Percentiles rank a stretch among this genome's conserved stretches.
Conservation (phyloP, 2,797 vertebrate genomes). For the Amazona finschi region DNA sequence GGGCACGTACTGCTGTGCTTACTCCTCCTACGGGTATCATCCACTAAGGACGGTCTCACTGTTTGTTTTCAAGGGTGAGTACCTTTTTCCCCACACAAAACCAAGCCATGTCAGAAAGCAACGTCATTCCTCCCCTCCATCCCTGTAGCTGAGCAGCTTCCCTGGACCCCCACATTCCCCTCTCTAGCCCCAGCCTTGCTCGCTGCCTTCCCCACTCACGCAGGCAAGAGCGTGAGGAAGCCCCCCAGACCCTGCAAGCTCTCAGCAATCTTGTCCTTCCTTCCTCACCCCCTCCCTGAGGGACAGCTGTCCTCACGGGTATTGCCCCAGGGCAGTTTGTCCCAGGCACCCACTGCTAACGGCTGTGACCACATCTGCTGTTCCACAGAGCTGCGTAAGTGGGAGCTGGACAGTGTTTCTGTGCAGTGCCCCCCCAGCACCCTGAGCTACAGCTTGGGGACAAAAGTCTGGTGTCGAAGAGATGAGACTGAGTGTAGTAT, state of each 20-base stretch:
- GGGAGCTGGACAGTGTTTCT: not conserved
- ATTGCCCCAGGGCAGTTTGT: not conserved
- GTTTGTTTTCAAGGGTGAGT: conserved; percentile 34
- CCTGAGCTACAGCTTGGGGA: accelerated
- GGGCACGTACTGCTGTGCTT: not conserved
- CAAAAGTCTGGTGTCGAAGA: not conserved
- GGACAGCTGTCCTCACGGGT: too few species aligned
- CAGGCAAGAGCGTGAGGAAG: not conserved
- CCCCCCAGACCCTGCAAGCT: not conserved
- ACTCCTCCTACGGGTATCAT: accelerated
- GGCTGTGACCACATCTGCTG: not conserved
- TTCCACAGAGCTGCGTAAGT: not conserved
- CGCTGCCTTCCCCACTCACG: accelerated
- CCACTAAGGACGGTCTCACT: accelerated
- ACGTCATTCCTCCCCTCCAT: not conserved
- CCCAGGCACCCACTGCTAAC: not conserved
- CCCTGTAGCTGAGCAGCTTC: not conserved
- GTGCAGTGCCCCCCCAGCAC: not conserved
- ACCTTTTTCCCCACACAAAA: not conserved
- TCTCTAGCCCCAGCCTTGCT: accelerated
- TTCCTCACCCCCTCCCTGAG: not conserved
- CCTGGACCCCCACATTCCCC: too few species aligned
- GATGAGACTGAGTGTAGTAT: accelerated
- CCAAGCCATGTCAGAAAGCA: not conserved
- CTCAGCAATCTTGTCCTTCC: not conserved